Base-by-base conservation (phyloP, 1,140 invertebrate genomes). In the Rhopalosiphum maidis region DNA sequence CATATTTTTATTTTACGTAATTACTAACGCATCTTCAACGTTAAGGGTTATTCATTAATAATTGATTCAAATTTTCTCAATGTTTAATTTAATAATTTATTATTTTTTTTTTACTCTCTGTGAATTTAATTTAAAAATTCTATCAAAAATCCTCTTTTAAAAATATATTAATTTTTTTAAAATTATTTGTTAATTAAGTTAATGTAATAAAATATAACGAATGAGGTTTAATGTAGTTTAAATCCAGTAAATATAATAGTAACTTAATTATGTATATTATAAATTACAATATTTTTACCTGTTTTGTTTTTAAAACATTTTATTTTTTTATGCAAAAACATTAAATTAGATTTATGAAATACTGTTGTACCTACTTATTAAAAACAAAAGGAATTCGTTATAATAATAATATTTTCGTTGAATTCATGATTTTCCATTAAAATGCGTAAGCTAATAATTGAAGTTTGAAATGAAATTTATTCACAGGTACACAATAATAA, bases 391-490 rank as follows among this genome's bases (percentile, higher is more conserved):
- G n/a, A n/a, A 77, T 77, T 35, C n/a, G 60, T 77, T 68, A n/a
- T 68, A n/a, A 68, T 77, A 77, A 77, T 77, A 77, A 77, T 6
- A 35, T 2, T n/a, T n/a, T 77, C 30, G 35, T 83, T 23, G 35
- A 83, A 37, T 30, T 23, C 18, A 11, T n/a, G 23, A 41, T 25
- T 85, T 25, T 23, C 41, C 83, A 43, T 43, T 85, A 4, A 41
- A 85, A 85, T 15, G 41, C 41, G 41, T 41, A 23, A 30, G 43
- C 43, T 89, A 54, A 54, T 89, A n/a, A 89, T 54, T 37, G n/a
- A 35, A 89, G 54, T 90, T 60, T 30, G 37, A 90, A 43, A 68
- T n/a, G 11, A 41, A 90, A 90, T 90, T 30, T 51, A 68, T 90
- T 60, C 37, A 23, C 23, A 30, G 21, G 30, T 51, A 30, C 89